Base-by-base conservation (phyloP, 2,888 invertebrate genomes). In the Caenorhabditis drosophilae region DNA sequence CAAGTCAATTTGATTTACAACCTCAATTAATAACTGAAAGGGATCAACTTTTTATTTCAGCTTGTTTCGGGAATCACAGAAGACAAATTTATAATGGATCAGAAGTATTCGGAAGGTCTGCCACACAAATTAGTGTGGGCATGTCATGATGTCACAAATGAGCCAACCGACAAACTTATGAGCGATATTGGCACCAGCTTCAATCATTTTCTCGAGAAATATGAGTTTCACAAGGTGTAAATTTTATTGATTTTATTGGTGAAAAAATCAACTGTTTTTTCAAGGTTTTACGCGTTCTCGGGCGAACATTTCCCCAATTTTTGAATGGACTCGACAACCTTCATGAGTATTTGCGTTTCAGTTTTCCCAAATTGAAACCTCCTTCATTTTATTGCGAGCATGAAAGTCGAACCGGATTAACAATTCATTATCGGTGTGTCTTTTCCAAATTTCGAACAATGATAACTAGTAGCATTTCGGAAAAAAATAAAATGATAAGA, bases 341-440 rank as follows among this genome's bases (percentile, higher is more conserved):
- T 46, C 79, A 79, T 64, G 79, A 77, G 69, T 60, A 84, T 51
- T 67, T 79, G 18, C 62, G 75, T 23, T 79, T 79, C 66, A 76
- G 73, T 31, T 79, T 76, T 56, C 79, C 81, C 89, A 91, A 91
- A 76, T 88, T 90, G 87, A 86, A 90, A 70, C 95, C 96, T 0
- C 97, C 97, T 0, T 93, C 93, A 52, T 97, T 97, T 84, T 95
- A 94, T 77, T 94, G 94, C 82, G 95, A 95, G 85, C 92, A 93
- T 83, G 96, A 97, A 85, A 92, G 92, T 0, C 88, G 91, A 55
- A 90, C 91, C 81, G 96, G 96, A 0, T 86, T 97, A 66, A 93
- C 93, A 0, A 87, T 97, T 58, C 96, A 96, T 85, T 94, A 94
- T 85, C 88, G 93, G 78, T 77, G 15, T 27, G 27, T 15, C 20